Base-by-base conservation (phyloP, 2,888 invertebrate genomes). In the Cephus pulcher region DNA sequence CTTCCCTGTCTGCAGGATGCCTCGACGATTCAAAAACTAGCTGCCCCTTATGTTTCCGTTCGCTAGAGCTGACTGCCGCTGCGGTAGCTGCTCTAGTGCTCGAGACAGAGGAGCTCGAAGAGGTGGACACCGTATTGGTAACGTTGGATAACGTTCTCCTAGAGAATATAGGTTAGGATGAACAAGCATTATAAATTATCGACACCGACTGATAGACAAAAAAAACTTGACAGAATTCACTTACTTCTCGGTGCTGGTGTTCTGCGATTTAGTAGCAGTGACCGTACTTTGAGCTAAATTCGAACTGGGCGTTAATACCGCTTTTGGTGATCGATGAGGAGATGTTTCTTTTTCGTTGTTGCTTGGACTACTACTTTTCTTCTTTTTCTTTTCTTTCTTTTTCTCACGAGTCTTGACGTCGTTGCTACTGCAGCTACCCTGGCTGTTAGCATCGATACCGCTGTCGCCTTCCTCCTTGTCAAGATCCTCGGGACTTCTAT, bases 391-490 rank as follows among this genome's bases (percentile, higher is more conserved):
- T 83, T 95, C 95, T 86, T 94, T 95, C 83, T 95, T 92, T 86
- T 94, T 94, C 76, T 95, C 94, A 80, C 94, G 94, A 69, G 95
- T 94, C 90, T 96, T 97, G 78, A 96, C 95, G 88, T 97, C 97
- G 82, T 96, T 96, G 85, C 96, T 96, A 74, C 96, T 96, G 91
- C 97, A 97, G 80, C 97, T 97, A 74, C 97, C 97, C 93, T 97
- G 97, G 86, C 96, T 96, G 92, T 96, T 96, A 80, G 96, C 96
- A 91, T 97, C 97, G 86, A 97, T 97, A 82, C 97, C 97, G 85
- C 97, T 97, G 92, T 97, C 97, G 35, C 96, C 97, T 91, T 97
- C 97, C 90, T 97, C 97, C 88, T 96, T 95, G 86, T 95, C 95
- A 11, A 91, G 90, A 84, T 91, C 91, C 68, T 91, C 89, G 4